Evolutionary conservation across 2,113 vertebrate genomes (phyloP).

Genomic region (Aplodontia rufa): DNA sequence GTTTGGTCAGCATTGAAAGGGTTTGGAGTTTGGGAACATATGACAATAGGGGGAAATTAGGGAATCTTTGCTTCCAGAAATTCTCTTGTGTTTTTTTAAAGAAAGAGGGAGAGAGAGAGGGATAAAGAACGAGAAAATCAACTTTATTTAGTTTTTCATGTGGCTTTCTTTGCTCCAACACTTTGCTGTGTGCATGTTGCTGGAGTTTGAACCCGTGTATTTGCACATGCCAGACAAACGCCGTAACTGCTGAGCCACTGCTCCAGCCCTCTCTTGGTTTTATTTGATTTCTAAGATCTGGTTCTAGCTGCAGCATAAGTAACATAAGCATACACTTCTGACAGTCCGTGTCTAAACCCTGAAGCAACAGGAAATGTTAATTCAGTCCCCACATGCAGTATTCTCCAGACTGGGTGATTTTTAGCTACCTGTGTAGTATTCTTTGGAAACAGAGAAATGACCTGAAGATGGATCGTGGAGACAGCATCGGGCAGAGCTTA

Average conservation of each 20-base stretch:
- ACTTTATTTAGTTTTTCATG: no score
- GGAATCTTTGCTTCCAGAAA: background rate
- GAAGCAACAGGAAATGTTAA: background rate
- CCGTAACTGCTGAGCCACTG: no score
- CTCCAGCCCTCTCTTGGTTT: no score
- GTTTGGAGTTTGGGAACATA: no score
- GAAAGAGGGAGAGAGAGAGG: no score
- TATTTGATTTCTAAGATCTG: background rate
- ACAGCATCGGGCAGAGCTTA: background rate
- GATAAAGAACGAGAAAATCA: no score
- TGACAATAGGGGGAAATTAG: background rate
- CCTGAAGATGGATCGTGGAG: background rate
- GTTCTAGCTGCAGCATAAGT: background rate
- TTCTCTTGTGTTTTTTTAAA: no score
- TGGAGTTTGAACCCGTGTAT: no score
- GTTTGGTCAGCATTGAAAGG: background rate
- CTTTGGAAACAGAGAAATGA: background rate
- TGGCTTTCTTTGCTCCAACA: no score
- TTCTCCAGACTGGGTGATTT: background rate
- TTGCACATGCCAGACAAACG: no score
- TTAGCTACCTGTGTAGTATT: background rate
- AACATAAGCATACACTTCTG: background rate
- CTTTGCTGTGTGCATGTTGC: no score
- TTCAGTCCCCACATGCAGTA: background rate
- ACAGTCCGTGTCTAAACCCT: background rate